phyloP scores from a whole-genome alignment of 92 coral and sea anemone species.

The Blastomussa wellsi region DNA sequence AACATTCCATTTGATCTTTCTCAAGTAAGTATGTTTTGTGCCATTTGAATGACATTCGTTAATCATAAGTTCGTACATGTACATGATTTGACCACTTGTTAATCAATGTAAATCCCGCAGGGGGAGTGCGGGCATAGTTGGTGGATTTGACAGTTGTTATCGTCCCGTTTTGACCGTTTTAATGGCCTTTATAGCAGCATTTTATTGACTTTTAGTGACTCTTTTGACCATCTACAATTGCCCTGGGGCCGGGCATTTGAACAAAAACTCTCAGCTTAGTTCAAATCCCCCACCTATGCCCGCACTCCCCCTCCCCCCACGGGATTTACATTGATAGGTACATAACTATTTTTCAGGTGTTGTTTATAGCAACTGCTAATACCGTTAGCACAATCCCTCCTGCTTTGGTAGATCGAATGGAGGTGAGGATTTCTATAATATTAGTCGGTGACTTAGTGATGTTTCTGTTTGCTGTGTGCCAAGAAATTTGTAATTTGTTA shows the following conservation, averaged over 20 bases:
- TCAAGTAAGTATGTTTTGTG: constrained; percentile 55
- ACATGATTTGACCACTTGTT: not conserved
- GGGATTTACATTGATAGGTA: too few species aligned
- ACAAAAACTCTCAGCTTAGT: too few species aligned
- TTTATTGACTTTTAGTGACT: too few species aligned
- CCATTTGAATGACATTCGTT: not conserved
- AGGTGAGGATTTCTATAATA: constrained; percentile 50
- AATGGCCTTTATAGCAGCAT: too few species aligned
- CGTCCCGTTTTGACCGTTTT: too few species aligned
- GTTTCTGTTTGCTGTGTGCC: not conserved
- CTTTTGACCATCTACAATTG: too few species aligned
- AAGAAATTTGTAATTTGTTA: not conserved
- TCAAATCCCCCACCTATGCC: too few species aligned
- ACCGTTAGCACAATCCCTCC: constrained; percentile 79
- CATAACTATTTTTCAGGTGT: constrained; percentile 73
- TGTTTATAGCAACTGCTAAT: constrained; percentile 89
- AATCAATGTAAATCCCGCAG: too few species aligned
- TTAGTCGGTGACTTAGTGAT: not conserved
- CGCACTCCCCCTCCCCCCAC: not conserved
- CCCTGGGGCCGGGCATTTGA: too few species aligned
- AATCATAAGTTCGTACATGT: too few species aligned
- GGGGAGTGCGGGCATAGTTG: too few species aligned
- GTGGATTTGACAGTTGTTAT: too few species aligned
- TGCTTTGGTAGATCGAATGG: constrained; percentile 88
- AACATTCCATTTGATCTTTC: constrained; percentile 87